phyloP scores from a whole-genome alignment of 2,888 invertebrate genomes.

The Dendrolimus pini region DNA sequence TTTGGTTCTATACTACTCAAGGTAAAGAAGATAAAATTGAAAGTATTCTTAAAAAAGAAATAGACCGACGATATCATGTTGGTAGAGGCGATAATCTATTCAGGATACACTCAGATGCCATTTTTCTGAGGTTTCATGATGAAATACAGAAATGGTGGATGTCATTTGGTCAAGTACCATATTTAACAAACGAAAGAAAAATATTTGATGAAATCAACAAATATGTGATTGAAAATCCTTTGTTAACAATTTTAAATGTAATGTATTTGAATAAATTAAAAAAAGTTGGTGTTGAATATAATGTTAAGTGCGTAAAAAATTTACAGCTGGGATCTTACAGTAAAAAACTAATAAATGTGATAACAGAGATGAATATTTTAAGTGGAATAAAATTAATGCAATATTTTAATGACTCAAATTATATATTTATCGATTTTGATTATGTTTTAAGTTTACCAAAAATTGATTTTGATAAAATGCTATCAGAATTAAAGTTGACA shows the following conservation, averaged over 20 bases:
- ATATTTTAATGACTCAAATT: conserved; percentile 13
- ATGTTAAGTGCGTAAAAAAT: conserved; percentile 12
- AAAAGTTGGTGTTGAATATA: conserved; percentile 23
- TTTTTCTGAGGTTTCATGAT: conserved; percentile 33
- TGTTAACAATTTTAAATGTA: conserved; percentile 26
- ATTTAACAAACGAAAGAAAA: conserved; percentile 22
- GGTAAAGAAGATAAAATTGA: conserved; percentile 30
- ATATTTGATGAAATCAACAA: conserved; percentile 29
- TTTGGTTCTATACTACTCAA: conserved; percentile 38
- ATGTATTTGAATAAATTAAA: conserved; percentile 28
- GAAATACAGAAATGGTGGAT: conserved; percentile 41
- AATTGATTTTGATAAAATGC: conserved; percentile 24
- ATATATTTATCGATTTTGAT: conserved; percentile 29
- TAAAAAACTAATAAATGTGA: conserved; percentile 18
- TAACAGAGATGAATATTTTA: conserved; percentile 21
- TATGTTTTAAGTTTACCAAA: conserved; percentile 26
- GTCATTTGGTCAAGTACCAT: conserved; percentile 19
- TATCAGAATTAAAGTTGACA: conserved; percentile 22
- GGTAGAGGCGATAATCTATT: conserved; percentile 22
- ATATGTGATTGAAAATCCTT: conserved; percentile 29
- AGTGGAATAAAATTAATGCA: conserved; percentile 30
- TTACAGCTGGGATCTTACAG: conserved; percentile 16
- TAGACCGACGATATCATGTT: conserved; percentile 21
- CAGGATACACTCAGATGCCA: conserved; percentile 31
- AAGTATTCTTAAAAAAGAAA: conserved; percentile 25